phyloP scores from a whole-genome alignment of 2,888 invertebrate species.

The Byasa hedistus region DNA sequence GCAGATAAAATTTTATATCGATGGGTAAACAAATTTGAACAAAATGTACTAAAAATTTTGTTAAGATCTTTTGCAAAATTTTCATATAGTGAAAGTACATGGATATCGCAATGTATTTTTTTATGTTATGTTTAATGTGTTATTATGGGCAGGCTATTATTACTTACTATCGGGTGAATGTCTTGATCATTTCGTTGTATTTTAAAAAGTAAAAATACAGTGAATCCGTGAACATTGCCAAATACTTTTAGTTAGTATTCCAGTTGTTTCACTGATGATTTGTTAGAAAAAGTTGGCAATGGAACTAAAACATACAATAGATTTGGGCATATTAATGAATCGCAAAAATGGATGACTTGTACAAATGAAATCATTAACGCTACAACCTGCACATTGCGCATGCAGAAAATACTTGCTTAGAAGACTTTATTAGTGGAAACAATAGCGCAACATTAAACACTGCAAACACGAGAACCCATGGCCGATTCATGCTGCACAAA shows the following conservation, averaged over 20 bases:
- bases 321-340: too few species aligned
- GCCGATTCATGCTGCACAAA: slow-evolving; percentile 66
- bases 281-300: background rate
- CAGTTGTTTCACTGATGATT: background rate
- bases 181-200: too few species aligned
- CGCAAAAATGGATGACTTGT: too few species aligned
- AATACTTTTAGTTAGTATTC: background rate
- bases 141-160: too few species aligned
- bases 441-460: slow-evolving; percentile 54
- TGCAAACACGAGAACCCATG: slow-evolving; percentile 63
- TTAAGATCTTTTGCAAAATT: too few species aligned
- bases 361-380: background rate
- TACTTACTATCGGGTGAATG: too few species aligned
- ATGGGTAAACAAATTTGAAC: background rate
- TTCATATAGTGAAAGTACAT: too few species aligned
- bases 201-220: too few species aligned
- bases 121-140: too few species aligned
- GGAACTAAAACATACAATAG: background rate
- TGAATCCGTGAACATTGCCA: too few species aligned
- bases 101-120: too few species aligned
- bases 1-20: background rate
- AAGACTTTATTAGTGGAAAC: slow-evolving; percentile 44
- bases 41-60: too few species aligned
- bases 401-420: slow-evolving; percentile 30
- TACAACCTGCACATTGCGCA: slow-evolving; percentile 21